A percentile compares a stretch with the other conserved stretches of the same genome.
Evolutionary conservation across 2,113 vertebrate species (phyloP).

Genomic region (Rhagologus leucostigma): DNA sequence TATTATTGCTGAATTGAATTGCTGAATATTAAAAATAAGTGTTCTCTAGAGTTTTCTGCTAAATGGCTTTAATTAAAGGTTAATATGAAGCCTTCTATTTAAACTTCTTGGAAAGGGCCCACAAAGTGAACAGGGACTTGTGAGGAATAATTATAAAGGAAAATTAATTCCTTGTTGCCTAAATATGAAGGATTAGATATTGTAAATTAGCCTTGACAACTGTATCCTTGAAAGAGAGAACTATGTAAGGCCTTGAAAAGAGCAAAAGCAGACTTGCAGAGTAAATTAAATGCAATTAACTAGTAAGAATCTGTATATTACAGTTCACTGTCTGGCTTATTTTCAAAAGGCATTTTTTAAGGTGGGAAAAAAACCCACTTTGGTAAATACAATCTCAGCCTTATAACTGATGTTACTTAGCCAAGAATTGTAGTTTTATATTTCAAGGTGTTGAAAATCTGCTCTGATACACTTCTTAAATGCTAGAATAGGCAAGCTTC

Average conservation of each 20-base stretch:
- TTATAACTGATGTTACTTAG: background rate
- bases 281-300: background rate
- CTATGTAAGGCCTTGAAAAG: background rate
- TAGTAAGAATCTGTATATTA: background rate
- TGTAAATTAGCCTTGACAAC: background rate
- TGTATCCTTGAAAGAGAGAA: background rate
- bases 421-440: background rate
- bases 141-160: background rate
- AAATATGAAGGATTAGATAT: background rate
- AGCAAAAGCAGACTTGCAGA: background rate
- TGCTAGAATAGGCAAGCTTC: background rate
- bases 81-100: background rate
- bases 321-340: background rate
- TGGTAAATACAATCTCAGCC: background rate
- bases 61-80: background rate
- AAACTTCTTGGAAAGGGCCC: background rate
- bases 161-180: background rate
- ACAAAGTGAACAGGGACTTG: background rate
- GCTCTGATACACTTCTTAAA: background rate
- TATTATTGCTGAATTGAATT: too few relatives aligned
- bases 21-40: background rate
- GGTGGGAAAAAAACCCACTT: background rate
- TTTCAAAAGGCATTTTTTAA: background rate
- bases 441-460: background rate
- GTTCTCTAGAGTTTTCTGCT: background rate